Evolutionary conservation across 2,888 invertebrate genomes (phyloP).

Genomic region (Aelia acuminata): DNA sequence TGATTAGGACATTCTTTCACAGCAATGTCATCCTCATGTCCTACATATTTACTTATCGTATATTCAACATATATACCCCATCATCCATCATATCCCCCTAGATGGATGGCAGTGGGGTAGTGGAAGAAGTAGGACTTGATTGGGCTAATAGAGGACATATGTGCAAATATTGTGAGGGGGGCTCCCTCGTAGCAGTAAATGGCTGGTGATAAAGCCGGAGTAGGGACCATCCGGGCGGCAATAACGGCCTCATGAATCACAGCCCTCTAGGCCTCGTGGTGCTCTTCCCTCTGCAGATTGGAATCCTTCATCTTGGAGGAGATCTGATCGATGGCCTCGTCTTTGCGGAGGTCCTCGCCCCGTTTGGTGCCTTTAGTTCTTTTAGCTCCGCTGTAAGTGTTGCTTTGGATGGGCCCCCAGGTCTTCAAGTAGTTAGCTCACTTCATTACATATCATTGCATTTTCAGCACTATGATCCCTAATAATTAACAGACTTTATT

Average conservation of each 20-base stretch:
- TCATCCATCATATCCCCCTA: not conserved
- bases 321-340: not conserved
- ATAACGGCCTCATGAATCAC: conserved; percentile 37
- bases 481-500: no score
- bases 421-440: not conserved
- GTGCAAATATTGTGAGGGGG: conserved; percentile 17
- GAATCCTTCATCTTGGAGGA: not conserved
- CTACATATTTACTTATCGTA: not conserved
- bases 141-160: conserved; percentile 48
- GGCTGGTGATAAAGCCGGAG: conserved; percentile 31
- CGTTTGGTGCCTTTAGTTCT: not conserved
- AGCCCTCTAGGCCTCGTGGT: not conserved
- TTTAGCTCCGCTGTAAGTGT: not conserved
- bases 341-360: not conserved
- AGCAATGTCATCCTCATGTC: conserved; percentile 13
- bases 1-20: no score
- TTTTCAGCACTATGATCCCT: no score
- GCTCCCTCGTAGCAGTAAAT: not conserved
- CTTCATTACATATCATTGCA: not conserved
- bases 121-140: conserved; percentile 31
- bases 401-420: not conserved
- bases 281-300: not conserved
- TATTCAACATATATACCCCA: not conserved
- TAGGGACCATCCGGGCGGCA: conserved; percentile 8
- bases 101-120: not conserved